phyloP scores from a whole-genome alignment of 2,888 invertebrate genomes.

The Meandrusa payeni region DNA sequence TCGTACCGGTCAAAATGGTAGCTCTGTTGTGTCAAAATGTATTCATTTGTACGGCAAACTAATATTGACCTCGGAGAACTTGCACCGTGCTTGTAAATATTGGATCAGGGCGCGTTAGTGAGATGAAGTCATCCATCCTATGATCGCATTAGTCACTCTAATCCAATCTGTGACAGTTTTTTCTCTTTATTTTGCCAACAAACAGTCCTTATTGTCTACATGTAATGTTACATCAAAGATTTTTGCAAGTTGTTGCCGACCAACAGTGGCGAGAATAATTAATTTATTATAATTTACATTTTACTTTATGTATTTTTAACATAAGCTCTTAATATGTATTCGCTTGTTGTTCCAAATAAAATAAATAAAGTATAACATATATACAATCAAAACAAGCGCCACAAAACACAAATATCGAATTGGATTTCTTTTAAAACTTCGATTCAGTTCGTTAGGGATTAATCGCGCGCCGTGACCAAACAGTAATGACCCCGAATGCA shows the following conservation, averaged over 20 bases:
- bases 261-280: too few relatives aligned
- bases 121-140: conserved; percentile 44
- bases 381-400: conserved; percentile 1
- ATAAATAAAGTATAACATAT: too few relatives aligned
- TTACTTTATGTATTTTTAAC: too few relatives aligned
- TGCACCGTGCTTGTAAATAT: conserved; percentile 67
- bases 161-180: conserved; percentile 3
- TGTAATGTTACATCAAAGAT: too few relatives aligned
- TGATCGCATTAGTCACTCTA: conserved; percentile 48
- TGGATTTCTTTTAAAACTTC: conserved; percentile 20
- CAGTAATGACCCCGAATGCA: conserved; percentile 30
- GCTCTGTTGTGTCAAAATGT: conserved; percentile 74
- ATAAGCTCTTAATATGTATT: too few relatives aligned
- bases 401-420: conserved; percentile 13
- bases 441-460: conserved; percentile 28
- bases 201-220: too few relatives aligned
- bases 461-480: conserved; percentile 33
- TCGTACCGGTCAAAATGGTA: conserved; percentile 73
- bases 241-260: too few relatives aligned
- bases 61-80: conserved; percentile 74
- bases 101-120: conserved; percentile 40
- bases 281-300: too few relatives aligned
- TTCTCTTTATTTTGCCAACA: too few relatives aligned
- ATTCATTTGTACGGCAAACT: conserved; percentile 76
- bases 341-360: too few relatives aligned